Evolutionary conservation across 1,140 invertebrate genomes (phyloP).

Genomic region (Aphaenogaster rudis): DNA sequence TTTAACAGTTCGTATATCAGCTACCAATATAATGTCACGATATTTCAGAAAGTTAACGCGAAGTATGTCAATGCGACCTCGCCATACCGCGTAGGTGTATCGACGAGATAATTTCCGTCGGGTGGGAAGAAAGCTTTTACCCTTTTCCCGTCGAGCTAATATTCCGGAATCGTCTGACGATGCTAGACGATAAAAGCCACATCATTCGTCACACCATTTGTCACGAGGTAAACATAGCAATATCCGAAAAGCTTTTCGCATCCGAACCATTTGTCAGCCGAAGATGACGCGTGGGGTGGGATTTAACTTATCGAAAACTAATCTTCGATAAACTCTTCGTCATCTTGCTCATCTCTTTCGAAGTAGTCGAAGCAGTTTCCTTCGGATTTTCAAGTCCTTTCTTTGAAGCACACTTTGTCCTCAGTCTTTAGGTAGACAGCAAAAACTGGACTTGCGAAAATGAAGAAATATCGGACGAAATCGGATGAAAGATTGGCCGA

Average conservation of each 20-base stretch:
- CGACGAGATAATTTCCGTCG: conserved; percentile 41
- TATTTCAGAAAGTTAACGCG: background rate
- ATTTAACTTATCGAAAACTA: background rate
- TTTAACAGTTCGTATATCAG: background rate
- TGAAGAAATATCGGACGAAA: background rate
- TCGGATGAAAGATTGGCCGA: background rate
- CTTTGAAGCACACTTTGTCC: background rate
- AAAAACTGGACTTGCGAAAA: background rate
- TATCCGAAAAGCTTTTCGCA: conserved; percentile 22
- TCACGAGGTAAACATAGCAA: background rate
- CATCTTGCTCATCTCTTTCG: background rate
- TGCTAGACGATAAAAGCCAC: conserved; percentile 36
- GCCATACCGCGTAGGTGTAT: conserved; percentile 2
- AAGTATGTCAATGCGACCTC: conserved; percentile 29
- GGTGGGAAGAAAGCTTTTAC: conserved; percentile 30
- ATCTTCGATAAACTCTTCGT: background rate
- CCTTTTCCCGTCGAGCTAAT: conserved; percentile 10
- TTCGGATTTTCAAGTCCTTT: background rate
- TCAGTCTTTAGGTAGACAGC: background rate
- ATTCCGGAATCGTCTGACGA: conserved; percentile 3
- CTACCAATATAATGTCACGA: background rate
- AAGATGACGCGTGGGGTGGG: background rate
- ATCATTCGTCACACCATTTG: conserved; percentile 36
- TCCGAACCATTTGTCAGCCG: conserved; percentile 1
- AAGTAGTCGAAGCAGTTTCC: background rate